These are phyloP conservation scores for Brachypodius melanocephalos DNA, from an alignment of 2,113 vertebrate genomes.

Conservation along the genomic window DNA sequence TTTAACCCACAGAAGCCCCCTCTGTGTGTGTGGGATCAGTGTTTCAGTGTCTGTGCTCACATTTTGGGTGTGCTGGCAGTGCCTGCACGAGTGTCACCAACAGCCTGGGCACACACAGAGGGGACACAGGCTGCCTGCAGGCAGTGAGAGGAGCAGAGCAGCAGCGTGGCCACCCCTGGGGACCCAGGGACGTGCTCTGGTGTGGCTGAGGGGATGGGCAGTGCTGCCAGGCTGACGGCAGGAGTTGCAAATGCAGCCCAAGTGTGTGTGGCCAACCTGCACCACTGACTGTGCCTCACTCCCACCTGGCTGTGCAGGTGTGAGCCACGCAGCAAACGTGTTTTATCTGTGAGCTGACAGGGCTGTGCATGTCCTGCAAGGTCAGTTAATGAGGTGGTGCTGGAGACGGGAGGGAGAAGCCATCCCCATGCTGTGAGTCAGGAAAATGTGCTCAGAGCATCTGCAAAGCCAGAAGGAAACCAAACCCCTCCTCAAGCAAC, in stretches of 20 bases:
- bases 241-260: not conserved
- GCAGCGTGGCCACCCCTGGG: not conserved
- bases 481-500: not conserved
- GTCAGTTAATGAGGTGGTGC: not conserved
- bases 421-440: accelerated
- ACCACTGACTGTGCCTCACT: not conserved
- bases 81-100: accelerated
- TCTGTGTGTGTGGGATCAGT: accelerated
- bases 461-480: not conserved
- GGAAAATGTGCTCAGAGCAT: not conserved
- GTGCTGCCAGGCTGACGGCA: accelerated
- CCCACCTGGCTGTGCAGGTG: not conserved
- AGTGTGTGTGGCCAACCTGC: not conserved
- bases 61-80: accelerated
- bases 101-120: accelerated
- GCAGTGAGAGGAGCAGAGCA: not conserved
- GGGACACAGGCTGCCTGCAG: not conserved
- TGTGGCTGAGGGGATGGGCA: not conserved
- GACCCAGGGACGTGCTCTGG: not conserved
- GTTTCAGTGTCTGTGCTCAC: accelerated
- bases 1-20: accelerated
- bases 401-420: not conserved
- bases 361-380: not conserved
- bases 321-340: not conserved
- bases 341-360: not conserved